These are phyloP conservation scores for Dasysyrphus tricinctus DNA, from an alignment of 2,888 invertebrate species.

Conservation along the genomic window DNA sequence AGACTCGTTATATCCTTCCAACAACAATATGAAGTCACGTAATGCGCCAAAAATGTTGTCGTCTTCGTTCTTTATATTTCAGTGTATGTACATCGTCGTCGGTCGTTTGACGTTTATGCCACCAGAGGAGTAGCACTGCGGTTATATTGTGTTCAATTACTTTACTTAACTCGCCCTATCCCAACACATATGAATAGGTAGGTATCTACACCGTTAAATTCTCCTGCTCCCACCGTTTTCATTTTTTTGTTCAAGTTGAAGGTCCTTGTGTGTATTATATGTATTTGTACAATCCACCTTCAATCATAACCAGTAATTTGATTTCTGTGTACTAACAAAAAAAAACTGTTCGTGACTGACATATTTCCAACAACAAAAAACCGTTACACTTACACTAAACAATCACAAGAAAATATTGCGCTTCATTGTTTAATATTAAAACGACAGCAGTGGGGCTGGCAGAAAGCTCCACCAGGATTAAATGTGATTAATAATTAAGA, in stretches of 20 bases:
- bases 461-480: slow-evolving; percentile 8
- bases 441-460: no score
- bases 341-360: slow-evolving; percentile 41
- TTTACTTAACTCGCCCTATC: not conserved
- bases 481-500: slow-evolving; percentile 56
- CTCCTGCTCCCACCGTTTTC: not conserved
- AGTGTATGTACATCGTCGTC: not conserved
- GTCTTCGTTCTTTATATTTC: not conserved
- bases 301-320: slow-evolving; percentile 55
- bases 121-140: not conserved
- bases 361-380: slow-evolving; percentile 32
- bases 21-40: slow-evolving; percentile 52
- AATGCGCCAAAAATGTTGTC: slow-evolving; percentile 56
- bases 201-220: not conserved
- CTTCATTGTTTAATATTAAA: slow-evolving; percentile 25
- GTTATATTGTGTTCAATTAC: slow-evolving; percentile 40
- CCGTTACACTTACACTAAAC: slow-evolving; percentile 26
- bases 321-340: slow-evolving; percentile 10
- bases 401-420: slow-evolving; percentile 28
- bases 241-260: slow-evolving; percentile 2
- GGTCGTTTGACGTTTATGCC: not conserved
- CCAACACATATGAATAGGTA: not conserved
- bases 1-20: slow-evolving; percentile 33
- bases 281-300: slow-evolving; percentile 45
- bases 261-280: slow-evolving; percentile 45